A percentile compares a stretch with the other conserved stretches of the same genome.
Conservation (phyloP, 35 echinoderm and acorn worm genomes). For the Apostichopus parvimensis region DNA sequence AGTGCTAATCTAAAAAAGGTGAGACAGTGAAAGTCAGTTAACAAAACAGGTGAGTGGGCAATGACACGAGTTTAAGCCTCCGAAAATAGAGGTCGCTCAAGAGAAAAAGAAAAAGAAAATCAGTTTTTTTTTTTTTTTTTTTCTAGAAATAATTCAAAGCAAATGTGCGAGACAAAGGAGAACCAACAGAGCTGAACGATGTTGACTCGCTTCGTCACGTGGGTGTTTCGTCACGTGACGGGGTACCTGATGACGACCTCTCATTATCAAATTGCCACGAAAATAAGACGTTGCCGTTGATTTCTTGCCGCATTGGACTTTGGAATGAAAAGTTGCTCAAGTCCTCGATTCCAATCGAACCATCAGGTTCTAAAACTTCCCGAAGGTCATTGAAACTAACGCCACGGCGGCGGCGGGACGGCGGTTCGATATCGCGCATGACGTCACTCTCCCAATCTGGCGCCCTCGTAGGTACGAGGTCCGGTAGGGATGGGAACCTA, state of each 20-base stretch:
- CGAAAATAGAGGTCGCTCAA: too few relatives aligned
- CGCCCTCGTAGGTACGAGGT: background rate
- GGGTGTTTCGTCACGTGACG: background rate
- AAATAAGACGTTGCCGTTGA: background rate
- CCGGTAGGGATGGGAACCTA: background rate
- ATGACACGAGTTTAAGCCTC: too few relatives aligned
- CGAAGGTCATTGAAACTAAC: background rate
- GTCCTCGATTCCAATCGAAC: background rate
- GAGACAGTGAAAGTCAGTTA: too few relatives aligned
- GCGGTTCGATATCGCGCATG: background rate
- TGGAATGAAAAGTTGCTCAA: background rate
- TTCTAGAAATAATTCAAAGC: background rate
- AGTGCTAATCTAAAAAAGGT: too few relatives aligned
- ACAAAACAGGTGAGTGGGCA: too few relatives aligned
- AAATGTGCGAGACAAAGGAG: background rate
- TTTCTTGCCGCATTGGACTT: background rate
- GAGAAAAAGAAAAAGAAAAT: background rate
- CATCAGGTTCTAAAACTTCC: background rate
- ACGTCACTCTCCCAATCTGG: constrained; percentile 17
- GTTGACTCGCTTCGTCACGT: constrained; percentile 40
- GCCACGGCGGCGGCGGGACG: background rate
- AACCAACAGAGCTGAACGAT: constrained; percentile 19
- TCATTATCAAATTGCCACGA: background rate
- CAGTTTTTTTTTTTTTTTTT: background rate
- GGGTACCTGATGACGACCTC: background rate